These are phyloP conservation scores for Camponotus pennsylvanicus DNA, from an alignment of 1,140 invertebrate species.

Conservation along the genomic window DNA sequence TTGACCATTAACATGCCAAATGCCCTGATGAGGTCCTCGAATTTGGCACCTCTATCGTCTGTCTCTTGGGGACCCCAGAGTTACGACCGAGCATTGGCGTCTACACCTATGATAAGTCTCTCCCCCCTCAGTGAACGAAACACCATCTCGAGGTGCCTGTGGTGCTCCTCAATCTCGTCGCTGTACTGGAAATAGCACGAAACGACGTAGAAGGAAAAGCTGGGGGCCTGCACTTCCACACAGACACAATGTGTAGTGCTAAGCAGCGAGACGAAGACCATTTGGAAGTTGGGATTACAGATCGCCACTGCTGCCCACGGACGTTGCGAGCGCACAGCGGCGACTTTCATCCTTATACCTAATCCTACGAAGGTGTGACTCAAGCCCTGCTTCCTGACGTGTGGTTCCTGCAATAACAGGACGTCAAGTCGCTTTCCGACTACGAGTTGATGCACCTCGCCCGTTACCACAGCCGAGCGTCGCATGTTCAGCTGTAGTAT, in stretches of 20 bases:
- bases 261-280: not conserved
- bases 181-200: constrained; percentile 15
- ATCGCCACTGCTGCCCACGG: not conserved
- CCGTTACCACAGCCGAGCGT: no score
- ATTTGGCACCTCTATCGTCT: not conserved
- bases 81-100: not conserved
- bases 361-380: no score
- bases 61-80: not conserved
- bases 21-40: no score
- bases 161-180: not conserved
- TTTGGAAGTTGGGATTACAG: not conserved
- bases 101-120: not conserved
- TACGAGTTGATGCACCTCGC: no score
- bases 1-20: no score
- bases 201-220: not conserved
- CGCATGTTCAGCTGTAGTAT: no score
- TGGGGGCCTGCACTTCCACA: not conserved
- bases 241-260: not conserved
- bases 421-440: no score
- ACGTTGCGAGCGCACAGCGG: not conserved
- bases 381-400: no score
- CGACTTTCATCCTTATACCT: not conserved
- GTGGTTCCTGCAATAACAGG: no score
- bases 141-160: constrained; percentile 1
- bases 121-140: constrained; percentile 1